Percentiles rank a stretch among this genome's conserved stretches.
These are phyloP conservation scores for Electrona antarctica DNA, from an alignment of 2,113 vertebrate genomes.

Conservation along the genomic window DNA sequence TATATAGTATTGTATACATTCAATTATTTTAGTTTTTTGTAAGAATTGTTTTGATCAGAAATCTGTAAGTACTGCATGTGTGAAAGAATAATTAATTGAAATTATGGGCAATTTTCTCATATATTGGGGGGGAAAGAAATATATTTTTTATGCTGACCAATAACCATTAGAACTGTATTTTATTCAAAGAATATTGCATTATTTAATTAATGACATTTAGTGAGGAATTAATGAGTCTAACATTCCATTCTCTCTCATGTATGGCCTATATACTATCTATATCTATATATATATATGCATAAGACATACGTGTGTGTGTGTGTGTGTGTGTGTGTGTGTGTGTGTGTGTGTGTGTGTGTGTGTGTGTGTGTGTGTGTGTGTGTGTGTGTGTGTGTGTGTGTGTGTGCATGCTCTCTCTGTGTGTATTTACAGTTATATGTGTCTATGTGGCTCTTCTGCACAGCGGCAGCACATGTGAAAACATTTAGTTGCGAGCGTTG, in stretches of 20 bases:
- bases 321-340: neutral
- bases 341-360: neutral
- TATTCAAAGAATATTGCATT: too few species aligned
- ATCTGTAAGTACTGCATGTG: too few species aligned
- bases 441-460: constrained; percentile 21
- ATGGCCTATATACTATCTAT: neutral
- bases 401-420: neutral
- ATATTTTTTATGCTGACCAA: too few species aligned
- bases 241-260: neutral
- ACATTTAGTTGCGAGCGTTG: constrained; percentile 53
- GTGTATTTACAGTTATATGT: neutral
- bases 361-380: neutral
- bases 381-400: neutral
- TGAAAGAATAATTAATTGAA: too few species aligned
- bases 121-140: too few species aligned
- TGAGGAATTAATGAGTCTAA: neutral
- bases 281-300: neutral
- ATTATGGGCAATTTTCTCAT: neutral
- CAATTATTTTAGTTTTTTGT: too few species aligned
- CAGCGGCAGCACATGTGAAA: constrained; percentile 54
- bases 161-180: too few species aligned
- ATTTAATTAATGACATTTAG: too few species aligned
- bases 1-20: too few species aligned
- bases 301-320: neutral
- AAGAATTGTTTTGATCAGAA: too few species aligned